Evolutionary conservation across 2,113 vertebrate genomes (phyloP), one percentile per base, ranked within the genome.

Genomic region (Echinops telfairi): DNA sequence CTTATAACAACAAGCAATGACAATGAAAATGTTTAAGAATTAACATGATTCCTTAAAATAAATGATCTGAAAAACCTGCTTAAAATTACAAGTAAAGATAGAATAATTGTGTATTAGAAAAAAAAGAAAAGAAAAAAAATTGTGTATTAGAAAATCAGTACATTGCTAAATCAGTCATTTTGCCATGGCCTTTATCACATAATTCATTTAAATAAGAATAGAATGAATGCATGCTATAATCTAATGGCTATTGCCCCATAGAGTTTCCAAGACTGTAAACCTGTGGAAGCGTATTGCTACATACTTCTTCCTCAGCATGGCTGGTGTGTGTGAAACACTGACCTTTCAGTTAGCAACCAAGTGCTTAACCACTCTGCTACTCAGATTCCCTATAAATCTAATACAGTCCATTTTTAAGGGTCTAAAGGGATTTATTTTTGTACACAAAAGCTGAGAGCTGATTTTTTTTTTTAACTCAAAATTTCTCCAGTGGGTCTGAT

Each of bases 21-120:
- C 92, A 89, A 89, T 89, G 6, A 92, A 87, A 23, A 25, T 93
- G 86, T 92, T 92, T 97, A 96, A 92, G 78, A 94, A 78, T 33
- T 91, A 87, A 90, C 53, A 9, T 76, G 33, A 87, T 78, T 92
- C 29, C 53, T 68, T 93, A 84, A 94, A 91, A 89, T 81, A 90
- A 86, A 36, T 81, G 3, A 76, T 83, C 84, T 92, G 89, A 25
- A 89, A 79, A 86, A 79, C 27, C 33, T 94, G 20, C 68, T 93
- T 79, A 85, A 89, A 93, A 89, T 94, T 88, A 84, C 47, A 90
- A 77, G 53, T 68, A 36, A 93, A 94, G 11, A 40, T 81, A 70
- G 25, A 17, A 86, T 90, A 82, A 27, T 94, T 76, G 23, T 76
- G 0, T 88, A 29, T 40, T 3, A 4, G 40, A n/a, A n/a, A n/a